A percentile compares a stretch with the other conserved stretches of the same genome.
phyloP scores from a whole-genome alignment of 2,888 invertebrate genomes.

The Steinernema carpocapsae region DNA sequence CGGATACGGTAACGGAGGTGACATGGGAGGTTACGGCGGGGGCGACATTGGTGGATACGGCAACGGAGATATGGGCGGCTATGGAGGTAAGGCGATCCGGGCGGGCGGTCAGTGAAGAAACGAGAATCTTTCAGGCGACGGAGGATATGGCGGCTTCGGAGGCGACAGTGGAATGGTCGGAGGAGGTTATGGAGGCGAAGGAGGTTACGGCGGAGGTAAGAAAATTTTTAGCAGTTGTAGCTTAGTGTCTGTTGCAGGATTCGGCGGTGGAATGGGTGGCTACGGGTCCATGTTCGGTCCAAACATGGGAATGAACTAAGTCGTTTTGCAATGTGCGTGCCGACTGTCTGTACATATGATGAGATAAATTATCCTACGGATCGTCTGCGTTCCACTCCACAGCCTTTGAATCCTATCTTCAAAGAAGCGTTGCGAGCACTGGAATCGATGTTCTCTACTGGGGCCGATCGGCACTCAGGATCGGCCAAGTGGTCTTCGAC shows the following conservation, averaged over 20 bases:
- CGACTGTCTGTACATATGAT: constrained; percentile 35
- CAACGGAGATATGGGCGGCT: constrained; percentile 44
- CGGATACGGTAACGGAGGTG: constrained; percentile 48
- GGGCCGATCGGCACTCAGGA: constrained; percentile 55
- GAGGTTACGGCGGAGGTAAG: constrained; percentile 50
- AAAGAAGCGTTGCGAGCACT: constrained; percentile 52
- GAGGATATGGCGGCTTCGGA: constrained; percentile 41
- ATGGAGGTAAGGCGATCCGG: too few species aligned
- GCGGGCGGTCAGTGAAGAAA: background rate
- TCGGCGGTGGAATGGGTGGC: constrained; percentile 38
- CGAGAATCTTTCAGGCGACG: constrained; percentile 24
- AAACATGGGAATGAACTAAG: constrained; percentile 21
- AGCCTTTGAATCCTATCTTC: constrained; percentile 58
- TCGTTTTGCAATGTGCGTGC: background rate
- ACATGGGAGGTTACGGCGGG: constrained; percentile 51
- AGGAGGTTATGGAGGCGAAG: constrained; percentile 52
- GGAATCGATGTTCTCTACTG: constrained; percentile 41
- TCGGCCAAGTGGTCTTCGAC: constrained; percentile 62
- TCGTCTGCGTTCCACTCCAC: constrained; percentile 58
- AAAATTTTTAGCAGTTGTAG: constrained; percentile 35
- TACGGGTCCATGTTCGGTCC: constrained; percentile 34
- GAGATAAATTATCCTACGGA: constrained; percentile 48
- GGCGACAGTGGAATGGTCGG: constrained; percentile 48
- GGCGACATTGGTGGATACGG: constrained; percentile 51
- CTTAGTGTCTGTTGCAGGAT: constrained; percentile 22